Evolutionary conservation across 2,113 vertebrate genomes (phyloP).

Genomic region (Triplophysa rosa): DNA sequence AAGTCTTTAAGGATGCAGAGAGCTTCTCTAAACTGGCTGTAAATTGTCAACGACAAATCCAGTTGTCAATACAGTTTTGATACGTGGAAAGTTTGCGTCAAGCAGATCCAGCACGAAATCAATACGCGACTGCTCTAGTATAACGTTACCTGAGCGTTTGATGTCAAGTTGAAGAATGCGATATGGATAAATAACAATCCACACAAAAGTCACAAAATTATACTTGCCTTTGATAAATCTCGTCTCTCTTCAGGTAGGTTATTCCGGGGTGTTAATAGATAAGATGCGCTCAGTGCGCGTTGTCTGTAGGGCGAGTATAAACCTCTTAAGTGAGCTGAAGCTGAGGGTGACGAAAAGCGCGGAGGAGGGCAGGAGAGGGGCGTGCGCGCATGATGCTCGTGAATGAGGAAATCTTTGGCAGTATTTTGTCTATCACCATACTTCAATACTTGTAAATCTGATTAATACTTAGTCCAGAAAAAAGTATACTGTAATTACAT

Average conservation of each 20-base stretch:
- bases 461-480: too few relatives aligned
- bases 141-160: background rate
- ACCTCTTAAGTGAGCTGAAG: conserved; percentile 59
- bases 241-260: conserved; percentile 8
- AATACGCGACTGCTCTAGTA: background rate
- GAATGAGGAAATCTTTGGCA: conserved; percentile 47
- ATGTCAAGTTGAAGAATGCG: too few relatives aligned
- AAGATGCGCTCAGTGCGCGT: conserved; percentile 16
- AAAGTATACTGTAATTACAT: too few relatives aligned
- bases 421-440: too few relatives aligned
- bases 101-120: background rate
- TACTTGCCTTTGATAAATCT: conserved; percentile 27
- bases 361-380: conserved; percentile 30
- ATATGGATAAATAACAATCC: background rate
- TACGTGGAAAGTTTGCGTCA: background rate
- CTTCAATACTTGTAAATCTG: too few relatives aligned
- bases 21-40: too few relatives aligned
- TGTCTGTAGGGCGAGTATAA: conserved; percentile 49
- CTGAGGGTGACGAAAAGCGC: conserved; percentile 29
- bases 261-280: conserved; percentile 29
- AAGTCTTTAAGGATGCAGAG: too few relatives aligned
- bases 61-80: background rate
- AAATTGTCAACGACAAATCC: background rate
- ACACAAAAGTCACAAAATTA: background rate
- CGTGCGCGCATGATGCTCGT: conserved; percentile 29